Base-by-base conservation (phyloP, 2,797 vertebrate species). In the Centropyge bicolor region DNA sequence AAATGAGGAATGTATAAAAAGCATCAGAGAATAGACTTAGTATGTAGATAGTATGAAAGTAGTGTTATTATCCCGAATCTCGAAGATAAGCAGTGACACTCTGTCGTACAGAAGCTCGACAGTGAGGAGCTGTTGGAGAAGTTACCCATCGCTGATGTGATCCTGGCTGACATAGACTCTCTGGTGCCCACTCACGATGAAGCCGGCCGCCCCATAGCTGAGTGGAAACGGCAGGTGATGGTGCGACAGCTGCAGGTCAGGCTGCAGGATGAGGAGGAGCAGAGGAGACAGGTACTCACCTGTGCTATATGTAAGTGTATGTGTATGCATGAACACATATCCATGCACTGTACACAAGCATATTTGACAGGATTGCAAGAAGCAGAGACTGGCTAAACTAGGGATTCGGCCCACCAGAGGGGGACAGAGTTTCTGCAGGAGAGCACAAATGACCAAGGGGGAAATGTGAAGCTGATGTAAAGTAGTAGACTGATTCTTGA, bases 141-240 rank as follows among this genome's bases (percentile, higher is more conserved):
- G 24, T 57, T 83, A 27, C 91, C 93, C 1, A 54, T 78, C 6
- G 68, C 87, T 5, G 94, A 96, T 17, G 86, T 89, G 51, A 94
- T 92, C 80, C 78, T 94, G 54, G 88, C 91, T 10, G 98, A 98
- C 83, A 92, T 95, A 0, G 98, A 99, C 55, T 94, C 95, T 11
- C 88, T 99, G 86, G 97, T 99, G 82, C 98, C 98, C 76, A 99
- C 96, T 13, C 94, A 95, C 3, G 98, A 99, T 4, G 97, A 97
- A 81, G 78, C 70, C 0, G 98, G 97, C 16, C 91, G 49, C 7
- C 95, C 95, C 27, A 99, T 99, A 43, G 96, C 97, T 0, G 98
- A 99, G 91, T 99, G 98, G 98, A 99, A 99, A 91, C 95, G 98
- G 57, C 98, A 99, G 87, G 97, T 99, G 91, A 99, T 99, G 97